phyloP scores from a whole-genome alignment of 2,888 invertebrate genomes.

The Tipula helvola region DNA sequence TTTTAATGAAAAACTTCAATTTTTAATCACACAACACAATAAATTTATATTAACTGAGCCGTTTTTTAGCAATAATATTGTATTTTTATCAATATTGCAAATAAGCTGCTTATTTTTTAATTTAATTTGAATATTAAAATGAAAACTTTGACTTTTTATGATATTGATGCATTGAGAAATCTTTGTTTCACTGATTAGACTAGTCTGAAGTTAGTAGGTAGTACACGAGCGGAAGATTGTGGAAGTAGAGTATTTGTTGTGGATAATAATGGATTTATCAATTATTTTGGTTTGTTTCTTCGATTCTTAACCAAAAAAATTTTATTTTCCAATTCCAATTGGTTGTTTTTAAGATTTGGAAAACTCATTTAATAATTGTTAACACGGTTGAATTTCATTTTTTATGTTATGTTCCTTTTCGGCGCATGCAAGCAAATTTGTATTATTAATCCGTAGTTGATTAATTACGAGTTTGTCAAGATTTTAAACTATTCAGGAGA shows the following conservation, averaged over 20 bases:
- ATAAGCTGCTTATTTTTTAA: neutral
- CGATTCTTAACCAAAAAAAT: neutral
- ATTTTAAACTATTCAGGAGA: too few species aligned
- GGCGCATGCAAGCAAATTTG: too few species aligned
- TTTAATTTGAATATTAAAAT: neutral
- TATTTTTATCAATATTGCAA: neutral
- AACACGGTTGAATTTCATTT: neutral
- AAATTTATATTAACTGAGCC: neutral
- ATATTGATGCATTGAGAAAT: neutral
- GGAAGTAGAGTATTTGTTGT: neutral
- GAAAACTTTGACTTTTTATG: neutral
- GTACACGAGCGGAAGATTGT: neutral
- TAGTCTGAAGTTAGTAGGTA: neutral
- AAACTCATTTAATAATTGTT: neutral
- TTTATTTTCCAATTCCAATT: neutral
- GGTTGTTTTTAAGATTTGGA: neutral
- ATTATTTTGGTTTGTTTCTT: neutral
- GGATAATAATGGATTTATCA: neutral
- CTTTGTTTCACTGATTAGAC: constrained; percentile 4
- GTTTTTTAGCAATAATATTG: neutral
- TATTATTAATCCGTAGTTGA: too few species aligned
- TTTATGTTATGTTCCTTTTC: too few species aligned
- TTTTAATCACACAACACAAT: neutral
- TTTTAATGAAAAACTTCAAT: neutral
- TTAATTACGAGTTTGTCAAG: too few species aligned